These are phyloP conservation scores for Chauna torquata DNA, from an alignment of 2,113 vertebrate genomes.

Conservation along the genomic window DNA sequence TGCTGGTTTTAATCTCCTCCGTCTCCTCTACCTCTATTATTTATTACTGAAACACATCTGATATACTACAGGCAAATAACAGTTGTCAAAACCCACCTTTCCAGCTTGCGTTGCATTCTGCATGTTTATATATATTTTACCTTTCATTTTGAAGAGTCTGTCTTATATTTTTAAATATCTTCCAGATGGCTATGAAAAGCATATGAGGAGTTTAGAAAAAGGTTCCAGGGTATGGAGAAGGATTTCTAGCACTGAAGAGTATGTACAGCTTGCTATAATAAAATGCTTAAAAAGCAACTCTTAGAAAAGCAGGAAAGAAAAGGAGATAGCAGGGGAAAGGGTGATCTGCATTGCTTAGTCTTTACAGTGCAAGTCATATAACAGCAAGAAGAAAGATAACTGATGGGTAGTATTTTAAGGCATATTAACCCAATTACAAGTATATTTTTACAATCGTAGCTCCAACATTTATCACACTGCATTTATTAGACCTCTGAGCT, in stretches of 20 bases:
- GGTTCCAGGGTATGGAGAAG: neutral
- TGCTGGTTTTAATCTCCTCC: neutral
- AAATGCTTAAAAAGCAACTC: neutral
- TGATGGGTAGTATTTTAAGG: slow-evolving; percentile 97
- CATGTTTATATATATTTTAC: neutral
- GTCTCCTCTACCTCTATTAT: neutral
- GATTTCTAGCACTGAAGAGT: neutral
- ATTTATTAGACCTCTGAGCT: slow-evolving; percentile 85
- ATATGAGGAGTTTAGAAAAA: neutral
- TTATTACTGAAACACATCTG: slow-evolving; percentile 11
- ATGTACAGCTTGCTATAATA: neutral
- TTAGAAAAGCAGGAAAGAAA: neutral
- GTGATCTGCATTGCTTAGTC: slow-evolving; percentile 40
- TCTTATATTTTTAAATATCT: neutral
- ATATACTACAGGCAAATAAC: neutral
- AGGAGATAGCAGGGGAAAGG: slow-evolving; percentile 5
- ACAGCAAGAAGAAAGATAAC: slow-evolving; percentile 84
- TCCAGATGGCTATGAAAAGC: neutral
- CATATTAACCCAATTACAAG: slow-evolving; percentile 99
- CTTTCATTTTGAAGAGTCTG: neutral
- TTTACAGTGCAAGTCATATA: slow-evolving; percentile 60
- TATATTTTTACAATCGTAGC: slow-evolving; percentile 91
- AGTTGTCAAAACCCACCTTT: neutral
- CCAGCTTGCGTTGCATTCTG: neutral
- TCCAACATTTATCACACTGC: slow-evolving; percentile 87